phyloP scores from a whole-genome alignment of 2,797 vertebrate species.

The Peromyscus nudipes region DNA sequence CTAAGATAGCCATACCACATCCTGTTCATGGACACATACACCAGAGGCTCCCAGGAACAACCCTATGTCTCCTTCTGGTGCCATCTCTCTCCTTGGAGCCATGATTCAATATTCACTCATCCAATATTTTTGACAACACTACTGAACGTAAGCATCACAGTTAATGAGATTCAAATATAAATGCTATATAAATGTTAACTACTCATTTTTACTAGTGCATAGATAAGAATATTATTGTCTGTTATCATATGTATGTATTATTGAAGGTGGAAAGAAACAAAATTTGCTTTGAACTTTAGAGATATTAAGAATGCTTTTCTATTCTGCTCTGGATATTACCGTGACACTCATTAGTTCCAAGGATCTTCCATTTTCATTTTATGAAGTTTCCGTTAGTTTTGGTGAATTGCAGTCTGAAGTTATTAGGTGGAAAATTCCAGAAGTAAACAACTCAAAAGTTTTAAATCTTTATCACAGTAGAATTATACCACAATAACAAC shows the following conservation, averaged over 20 bases:
- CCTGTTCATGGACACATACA: not conserved
- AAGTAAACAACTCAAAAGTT: not conserved
- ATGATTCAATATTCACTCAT: not conserved
- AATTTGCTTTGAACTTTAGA: not conserved
- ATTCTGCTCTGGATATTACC: not conserved
- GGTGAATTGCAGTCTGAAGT: not conserved
- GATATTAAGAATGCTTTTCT: not conserved
- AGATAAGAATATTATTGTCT: not conserved
- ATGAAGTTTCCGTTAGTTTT: too few relatives aligned
- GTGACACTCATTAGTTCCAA: not conserved
- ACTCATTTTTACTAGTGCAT: not conserved
- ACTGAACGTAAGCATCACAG: not conserved
- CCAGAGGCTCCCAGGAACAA: not conserved
- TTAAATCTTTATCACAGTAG: not conserved
- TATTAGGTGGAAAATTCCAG: not conserved
- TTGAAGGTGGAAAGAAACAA: conserved; percentile 6
- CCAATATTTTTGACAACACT: not conserved
- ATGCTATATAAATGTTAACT: not conserved
- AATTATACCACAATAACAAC: not conserved
- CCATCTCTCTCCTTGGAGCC: not conserved
- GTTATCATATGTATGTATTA: not conserved
- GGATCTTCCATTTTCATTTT: not conserved
- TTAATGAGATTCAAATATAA: conserved; percentile 15
- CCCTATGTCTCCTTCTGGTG: not conserved
- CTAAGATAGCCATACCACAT: not conserved